A percentile compares a stretch with the other conserved stretches of the same genome.
phyloP scores from a whole-genome alignment of 2,113 vertebrate species.

The Panthera leo region DNA sequence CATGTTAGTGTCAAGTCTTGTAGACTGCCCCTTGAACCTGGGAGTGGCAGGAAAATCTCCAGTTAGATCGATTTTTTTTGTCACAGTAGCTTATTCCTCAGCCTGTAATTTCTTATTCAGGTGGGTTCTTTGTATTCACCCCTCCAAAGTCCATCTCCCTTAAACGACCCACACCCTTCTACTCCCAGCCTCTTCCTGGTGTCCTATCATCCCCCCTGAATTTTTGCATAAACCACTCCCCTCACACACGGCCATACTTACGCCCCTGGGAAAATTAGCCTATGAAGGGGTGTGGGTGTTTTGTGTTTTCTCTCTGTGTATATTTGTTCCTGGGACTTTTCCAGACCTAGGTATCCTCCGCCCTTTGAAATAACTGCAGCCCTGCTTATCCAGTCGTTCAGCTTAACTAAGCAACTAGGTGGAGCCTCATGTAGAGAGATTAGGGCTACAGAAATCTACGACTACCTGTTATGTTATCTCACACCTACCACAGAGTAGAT shows the following conservation, averaged over 20 bases:
- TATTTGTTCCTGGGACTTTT: conserved; percentile 22
- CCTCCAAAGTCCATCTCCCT: background rate
- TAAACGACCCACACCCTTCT: background rate
- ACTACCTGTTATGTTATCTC: background rate
- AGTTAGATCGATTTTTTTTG: background rate
- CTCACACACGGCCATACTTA: background rate
- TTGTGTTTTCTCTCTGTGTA: background rate
- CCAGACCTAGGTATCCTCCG: background rate
- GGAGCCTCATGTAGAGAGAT: background rate
- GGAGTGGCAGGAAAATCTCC: background rate
- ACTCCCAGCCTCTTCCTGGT: background rate
- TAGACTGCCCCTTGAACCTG: background rate
- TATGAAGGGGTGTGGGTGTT: background rate
- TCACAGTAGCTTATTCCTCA: background rate
- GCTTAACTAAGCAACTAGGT: background rate
- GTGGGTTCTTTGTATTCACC: background rate
- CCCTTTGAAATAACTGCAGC: conserved; percentile 49
- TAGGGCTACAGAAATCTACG: no score
- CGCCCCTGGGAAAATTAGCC: background rate
- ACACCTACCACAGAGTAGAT: background rate
- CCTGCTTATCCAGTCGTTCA: background rate
- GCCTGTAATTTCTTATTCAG: background rate
- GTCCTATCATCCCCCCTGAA: background rate
- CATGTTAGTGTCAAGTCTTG: background rate
- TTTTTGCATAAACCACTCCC: background rate